Conservation (phyloP, 2,888 invertebrate genomes). For the Campoplex capitator region DNA sequence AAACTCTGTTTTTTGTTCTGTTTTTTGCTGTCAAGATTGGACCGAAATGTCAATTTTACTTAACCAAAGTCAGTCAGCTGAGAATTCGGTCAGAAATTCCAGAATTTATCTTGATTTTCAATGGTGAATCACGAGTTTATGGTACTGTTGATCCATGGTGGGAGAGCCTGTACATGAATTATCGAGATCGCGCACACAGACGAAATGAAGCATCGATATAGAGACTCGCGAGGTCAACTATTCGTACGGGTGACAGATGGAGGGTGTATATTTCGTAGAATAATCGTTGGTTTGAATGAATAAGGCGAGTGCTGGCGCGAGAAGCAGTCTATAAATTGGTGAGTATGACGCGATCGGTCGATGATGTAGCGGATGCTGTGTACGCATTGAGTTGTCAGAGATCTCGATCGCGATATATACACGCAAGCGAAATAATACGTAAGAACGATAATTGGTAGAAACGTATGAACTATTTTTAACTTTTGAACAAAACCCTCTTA, state of each 20-base stretch:
- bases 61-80: too few relatives aligned
- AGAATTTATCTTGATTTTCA: too few relatives aligned
- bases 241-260: constrained; percentile 83
- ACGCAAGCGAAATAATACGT: not conserved
- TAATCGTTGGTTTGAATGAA: constrained; percentile 65
- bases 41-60: too few relatives aligned
- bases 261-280: constrained; percentile 79
- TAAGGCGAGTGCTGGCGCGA: constrained; percentile 60
- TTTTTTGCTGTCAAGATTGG: too few relatives aligned
- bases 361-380: constrained; percentile 16
- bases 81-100: too few relatives aligned
- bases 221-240: constrained; percentile 83
- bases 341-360: constrained; percentile 31
- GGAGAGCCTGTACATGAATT: constrained; percentile 11
- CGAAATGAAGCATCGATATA: constrained; percentile 60
- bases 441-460: not conserved
- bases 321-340: constrained; percentile 44
- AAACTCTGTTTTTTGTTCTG: too few relatives aligned
- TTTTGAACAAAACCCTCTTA: not conserved
- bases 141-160: not conserved
- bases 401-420: not conserved
- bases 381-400: not conserved
- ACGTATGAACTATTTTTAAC: not conserved
- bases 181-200: constrained; percentile 29
- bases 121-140: not conserved